Conservation (phyloP, 2,797 vertebrate species). For the Bovichtus diacanthus region DNA sequence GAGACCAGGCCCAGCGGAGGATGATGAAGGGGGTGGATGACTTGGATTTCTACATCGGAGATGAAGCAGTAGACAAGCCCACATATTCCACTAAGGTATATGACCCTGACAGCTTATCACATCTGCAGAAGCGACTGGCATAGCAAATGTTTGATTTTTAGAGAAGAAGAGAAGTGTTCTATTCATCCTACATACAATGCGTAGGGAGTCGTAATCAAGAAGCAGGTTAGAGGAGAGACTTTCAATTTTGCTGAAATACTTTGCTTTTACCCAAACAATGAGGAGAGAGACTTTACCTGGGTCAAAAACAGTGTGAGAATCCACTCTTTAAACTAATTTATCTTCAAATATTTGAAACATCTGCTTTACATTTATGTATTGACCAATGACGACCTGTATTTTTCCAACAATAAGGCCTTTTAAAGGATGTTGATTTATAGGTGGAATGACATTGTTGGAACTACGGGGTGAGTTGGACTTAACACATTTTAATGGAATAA, state of each 20-base stretch:
- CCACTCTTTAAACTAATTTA: background rate
- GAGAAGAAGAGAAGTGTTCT: background rate
- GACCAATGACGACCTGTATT: background rate
- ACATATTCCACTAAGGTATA: constrained; percentile 95
- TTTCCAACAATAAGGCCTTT: background rate
- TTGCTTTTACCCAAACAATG: background rate
- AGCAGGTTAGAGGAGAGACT: background rate
- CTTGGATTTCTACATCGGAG: constrained; percentile 98
- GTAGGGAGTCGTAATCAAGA: background rate
- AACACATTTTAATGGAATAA: background rate
- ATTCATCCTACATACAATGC: background rate
- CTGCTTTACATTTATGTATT: background rate
- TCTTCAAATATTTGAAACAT: background rate
- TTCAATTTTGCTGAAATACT: background rate
- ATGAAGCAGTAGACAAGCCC: constrained; percentile 98
- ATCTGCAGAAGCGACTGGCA: background rate
- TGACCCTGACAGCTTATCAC: background rate
- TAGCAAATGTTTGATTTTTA: background rate
- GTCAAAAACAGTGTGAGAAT: background rate
- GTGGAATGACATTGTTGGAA: background rate
- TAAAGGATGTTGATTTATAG: background rate
- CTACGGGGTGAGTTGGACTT: background rate
- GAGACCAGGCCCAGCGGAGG: constrained; percentile 95
- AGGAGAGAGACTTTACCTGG: background rate
- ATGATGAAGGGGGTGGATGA: constrained; percentile 99